Evolutionary conservation across 2,113 vertebrate species (phyloP), one percentile per base, ranked within the genome.

Genomic region (Laticauda colubrina): DNA sequence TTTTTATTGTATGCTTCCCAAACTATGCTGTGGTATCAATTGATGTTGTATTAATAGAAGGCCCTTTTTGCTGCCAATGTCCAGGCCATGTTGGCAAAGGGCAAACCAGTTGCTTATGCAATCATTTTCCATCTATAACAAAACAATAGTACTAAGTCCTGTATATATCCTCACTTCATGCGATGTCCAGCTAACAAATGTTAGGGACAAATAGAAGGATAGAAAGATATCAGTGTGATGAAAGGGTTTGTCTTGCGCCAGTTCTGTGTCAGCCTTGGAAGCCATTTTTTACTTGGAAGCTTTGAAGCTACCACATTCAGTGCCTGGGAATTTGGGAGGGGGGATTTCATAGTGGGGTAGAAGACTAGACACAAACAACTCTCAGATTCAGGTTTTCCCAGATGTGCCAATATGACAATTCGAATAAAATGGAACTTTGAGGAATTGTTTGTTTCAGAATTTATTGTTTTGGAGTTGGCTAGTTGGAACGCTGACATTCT

Each of bases 1-100:
- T 98, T 97, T 97, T 97, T 97, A 98, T 97, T 97, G 97, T 97
- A 97, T 94, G 96, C 97, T 95, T 97, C 96, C 97, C 97, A 97
- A 96, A 97, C 97, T 92, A 90, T 96, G 96, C 96, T 95, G 1
- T 95, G 0, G 29, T 95, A n/a, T 96, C 75, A 64, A 95, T 54
- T 56, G 12, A 85, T 56, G 95, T 90, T 94, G 94, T 0, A 0
- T 89, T 90, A 94, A 89, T 26, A 0, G 87, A 4, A 0, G 93
- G 93, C 95, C 2, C 1, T 96, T 69, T 96, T 88, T 94, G 90
- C n/a, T 0, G 34, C 81, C 94, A 88, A 75, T 91, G 3, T 91
- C 86, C 48, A 93, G 89, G 51, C 94, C 57, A 26, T 43, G 0
- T 14, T 55, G 87, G 93, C 75, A 93, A 91, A 89, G 93, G 94